Evolutionary conservation across 1,140 invertebrate species (phyloP), one percentile per base, ranked within the genome.

Genomic region (Lerema accius): DNA sequence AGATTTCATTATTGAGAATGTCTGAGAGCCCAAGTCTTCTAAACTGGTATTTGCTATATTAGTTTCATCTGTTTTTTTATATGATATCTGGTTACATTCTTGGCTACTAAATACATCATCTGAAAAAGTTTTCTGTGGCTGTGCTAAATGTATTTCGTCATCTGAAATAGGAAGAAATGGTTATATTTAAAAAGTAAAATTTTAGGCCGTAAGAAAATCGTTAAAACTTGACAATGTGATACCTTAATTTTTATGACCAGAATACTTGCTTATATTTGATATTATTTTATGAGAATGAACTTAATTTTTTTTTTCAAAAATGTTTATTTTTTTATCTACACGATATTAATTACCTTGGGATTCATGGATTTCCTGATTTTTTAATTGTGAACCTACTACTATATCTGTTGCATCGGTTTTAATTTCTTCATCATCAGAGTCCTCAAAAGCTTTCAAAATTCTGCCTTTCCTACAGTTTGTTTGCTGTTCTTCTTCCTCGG

Each of bases 361-460:
- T 55, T 71, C 69, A 42, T 46, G 71, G 43, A 73, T 60, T 49
- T 63, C 43, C 50, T 69, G 42, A 59, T 61, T 73, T 53, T 64
- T 60, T 15, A 11, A 13, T 37, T 13, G n/a, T 46, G 35, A 10
- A 39, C 37, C 43, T n/a, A n/a, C n/a, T n/a, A 19, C 39, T 53
- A n/a, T 13, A 51, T 23, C 4, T 19, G 15, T 59, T 40, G 17
- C 17, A 28, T 64, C 26, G 53, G 10, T 32, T 17, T 63, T 67
- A 55, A 17, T 46, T 39, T 68, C 65, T 71, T 90, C 88, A 62
- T 90, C 88, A 69, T 89, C 88, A 9, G 88, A 89, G 74, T 84
- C 84, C 71, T 87, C 81, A 67, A 86, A 83, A 9, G 76, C 81
- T 72, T 86, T 82, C 45, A 90, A 69, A 48, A 91, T 80, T 72